A percentile compares a stretch with the other conserved stretches of the same genome.
Evolutionary conservation across 2,113 vertebrate genomes (phyloP).

Genomic region (Ibidorhyncha struthersii): DNA sequence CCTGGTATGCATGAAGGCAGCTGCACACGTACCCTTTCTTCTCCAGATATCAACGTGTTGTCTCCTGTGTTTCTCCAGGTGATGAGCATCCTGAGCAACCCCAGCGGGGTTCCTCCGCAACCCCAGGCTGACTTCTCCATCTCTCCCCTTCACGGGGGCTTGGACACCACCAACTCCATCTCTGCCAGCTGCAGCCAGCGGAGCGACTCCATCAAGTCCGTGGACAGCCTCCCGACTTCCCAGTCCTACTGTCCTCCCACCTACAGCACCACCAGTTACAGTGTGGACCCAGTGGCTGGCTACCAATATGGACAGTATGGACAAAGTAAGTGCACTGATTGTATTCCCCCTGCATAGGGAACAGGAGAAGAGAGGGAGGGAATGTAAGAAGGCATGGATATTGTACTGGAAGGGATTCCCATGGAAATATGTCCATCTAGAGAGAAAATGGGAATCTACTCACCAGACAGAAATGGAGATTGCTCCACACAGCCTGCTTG

Average conservation of each 20-base stretch:
- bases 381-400: fast-evolving
- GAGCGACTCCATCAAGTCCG: conserved; percentile 94
- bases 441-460: neutral
- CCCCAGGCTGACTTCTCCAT: conserved; percentile 98
- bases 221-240: conserved; percentile 95
- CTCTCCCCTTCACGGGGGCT: conserved; percentile 92
- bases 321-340: conserved; percentile 86
- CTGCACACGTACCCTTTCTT: neutral
- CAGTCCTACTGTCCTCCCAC: conserved; percentile 98
- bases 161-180: conserved; percentile 93
- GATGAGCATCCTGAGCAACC: conserved; percentile 98
- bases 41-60: too few species aligned
- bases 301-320: conserved; percentile 98
- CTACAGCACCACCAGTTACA: conserved; percentile 98
- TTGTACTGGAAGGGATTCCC: neutral
- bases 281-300: conserved; percentile 96
- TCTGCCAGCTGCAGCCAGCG: conserved; percentile 98
- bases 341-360: neutral
- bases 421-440: neutral
- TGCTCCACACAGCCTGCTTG: neutral
- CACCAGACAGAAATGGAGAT: neutral
- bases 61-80: conserved; percentile 79
- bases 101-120: conserved; percentile 89
- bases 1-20: neutral
- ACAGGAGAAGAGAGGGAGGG: neutral